Base-by-base conservation (phyloP, 2,888 invertebrate species). In the Amiota communis region DNA sequence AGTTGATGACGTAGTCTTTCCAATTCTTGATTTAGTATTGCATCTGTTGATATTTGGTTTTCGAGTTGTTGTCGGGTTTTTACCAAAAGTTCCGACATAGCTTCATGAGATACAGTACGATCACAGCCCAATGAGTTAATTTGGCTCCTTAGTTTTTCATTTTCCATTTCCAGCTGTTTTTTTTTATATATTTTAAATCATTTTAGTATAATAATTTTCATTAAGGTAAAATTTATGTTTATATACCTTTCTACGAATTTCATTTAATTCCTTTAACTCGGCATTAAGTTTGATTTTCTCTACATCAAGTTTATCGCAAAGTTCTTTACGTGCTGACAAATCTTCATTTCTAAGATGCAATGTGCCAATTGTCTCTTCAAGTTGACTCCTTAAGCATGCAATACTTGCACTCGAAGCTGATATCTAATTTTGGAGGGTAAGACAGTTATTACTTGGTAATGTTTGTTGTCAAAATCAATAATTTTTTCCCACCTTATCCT, bases 281-380 rank as follows among this genome's bases (percentile, higher is more conserved):
- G 91, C 90, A 78, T 91, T 88, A 1, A 93, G 87, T 87, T 91
- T 91, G 82, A 94, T 92, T 86, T 94, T 93, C 90, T 95, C 92
- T 87, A 92, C 91, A 89, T 95, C 92, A 85, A 95, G 84, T 90
- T 92, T 91, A 84, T 91, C 89, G 80, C 93, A 93, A 46, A 93
- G 87, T 77, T 93, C 92, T 78, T 92, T 91, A 68, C 92, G 90
- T 13, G 92, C 91, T 64, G 89, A 89, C 53, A 93, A 84, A 81
- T 94, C 93, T n/a, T 91, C 91, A 80, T 94, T 93, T 11, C 92
- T 90, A 70, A 92, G 91, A 61, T 91, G 90, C 69, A 92, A 90
- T 76, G 92, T 92, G 59, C 92, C 92, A 73, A 90, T 91, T 72
- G 92, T 89, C 78, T 92, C 92, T 17, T 92, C 91, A 74, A 93